phyloP scores from a whole-genome alignment of 2,888 invertebrate species.

The Lacanobia oleracea region DNA sequence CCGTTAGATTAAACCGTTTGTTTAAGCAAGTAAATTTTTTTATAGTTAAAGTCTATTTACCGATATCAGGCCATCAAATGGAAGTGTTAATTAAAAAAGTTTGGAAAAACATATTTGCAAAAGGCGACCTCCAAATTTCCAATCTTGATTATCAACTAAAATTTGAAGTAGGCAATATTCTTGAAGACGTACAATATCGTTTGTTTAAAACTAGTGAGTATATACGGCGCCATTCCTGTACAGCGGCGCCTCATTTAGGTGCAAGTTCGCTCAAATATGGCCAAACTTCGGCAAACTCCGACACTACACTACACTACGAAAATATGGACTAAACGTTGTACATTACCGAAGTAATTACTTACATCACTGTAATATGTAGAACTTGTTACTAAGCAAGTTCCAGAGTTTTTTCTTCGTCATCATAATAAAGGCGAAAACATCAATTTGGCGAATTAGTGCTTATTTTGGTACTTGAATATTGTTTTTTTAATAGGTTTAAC shows the following conservation, averaged over 20 bases:
- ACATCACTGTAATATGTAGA: constrained; percentile 39
- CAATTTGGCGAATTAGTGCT: neutral
- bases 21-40: too few species aligned
- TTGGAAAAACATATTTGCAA: neutral
- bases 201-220: constrained; percentile 61
- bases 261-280: constrained; percentile 68
- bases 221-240: constrained; percentile 51
- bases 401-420: neutral
- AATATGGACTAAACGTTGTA: constrained; percentile 64
- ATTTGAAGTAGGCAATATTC: constrained; percentile 47
- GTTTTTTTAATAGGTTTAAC: neutral
- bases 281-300: constrained; percentile 64
- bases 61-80: too few species aligned
- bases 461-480: neutral
- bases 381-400: constrained; percentile 21
- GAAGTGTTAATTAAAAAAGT: too few species aligned
- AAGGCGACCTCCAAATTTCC: neutral
- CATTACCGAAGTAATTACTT: constrained; percentile 63
- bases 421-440: neutral
- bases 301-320: constrained; percentile 59
- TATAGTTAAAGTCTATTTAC: too few species aligned
- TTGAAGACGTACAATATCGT: constrained; percentile 57
- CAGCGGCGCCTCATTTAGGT: constrained; percentile 61
- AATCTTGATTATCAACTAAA: constrained; percentile 13
- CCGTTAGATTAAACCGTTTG: neutral